Evolutionary conservation across 30 jellyfish, hydroid and myxozoan species (phyloP), one percentile per base, ranked within the genome.

Genomic region (Hydractinia echinata): DNA sequence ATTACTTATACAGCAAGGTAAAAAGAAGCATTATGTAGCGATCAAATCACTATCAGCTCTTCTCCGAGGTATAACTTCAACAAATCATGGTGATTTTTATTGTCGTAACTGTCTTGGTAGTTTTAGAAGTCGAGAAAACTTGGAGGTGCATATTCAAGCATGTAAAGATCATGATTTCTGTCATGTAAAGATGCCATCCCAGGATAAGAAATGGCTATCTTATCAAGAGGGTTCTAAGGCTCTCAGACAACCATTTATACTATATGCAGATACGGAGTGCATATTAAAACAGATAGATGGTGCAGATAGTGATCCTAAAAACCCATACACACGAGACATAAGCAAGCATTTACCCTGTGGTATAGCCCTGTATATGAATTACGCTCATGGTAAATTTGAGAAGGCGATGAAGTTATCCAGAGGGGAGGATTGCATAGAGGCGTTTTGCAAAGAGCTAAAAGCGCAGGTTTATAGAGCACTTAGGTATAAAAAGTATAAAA

Each of bases 261-360:
- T 56, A n/a, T 56, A 56, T 56, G 68, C 13, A n/a, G 68, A 56
- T 56, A 56, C n/a, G 68, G 68, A 56, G n/a, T 56, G 68, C n/a
- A n/a, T 56, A 9, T 56, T 56, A 56, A n/a, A 56, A 56, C 68
- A n/a, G n/a, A n/a, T n/a, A n/a, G n/a, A n/a, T n/a, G n/a, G n/a
- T n/a, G n/a, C n/a, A n/a, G n/a, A n/a, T n/a, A n/a, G n/a, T n/a
- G n/a, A n/a, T n/a, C n/a, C n/a, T n/a, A n/a, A n/a, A n/a, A n/a
- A n/a, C n/a, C n/a, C n/a, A n/a, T n/a, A n/a, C n/a, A n/a, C n/a
- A n/a, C n/a, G n/a, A n/a, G n/a, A n/a, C n/a, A n/a, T n/a, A n/a
- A n/a, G n/a, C n/a, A n/a, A n/a, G 13, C n/a, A 56, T 56, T 56
- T 56, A 9, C 10, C 13, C 10, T 10, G n/a, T 56, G 68, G 68